A percentile compares a stretch with the other conserved stretches of the same genome.
Evolutionary conservation across 2,113 vertebrate genomes (phyloP).

Genomic region (Cyphomyrus discorhynchus): DNA sequence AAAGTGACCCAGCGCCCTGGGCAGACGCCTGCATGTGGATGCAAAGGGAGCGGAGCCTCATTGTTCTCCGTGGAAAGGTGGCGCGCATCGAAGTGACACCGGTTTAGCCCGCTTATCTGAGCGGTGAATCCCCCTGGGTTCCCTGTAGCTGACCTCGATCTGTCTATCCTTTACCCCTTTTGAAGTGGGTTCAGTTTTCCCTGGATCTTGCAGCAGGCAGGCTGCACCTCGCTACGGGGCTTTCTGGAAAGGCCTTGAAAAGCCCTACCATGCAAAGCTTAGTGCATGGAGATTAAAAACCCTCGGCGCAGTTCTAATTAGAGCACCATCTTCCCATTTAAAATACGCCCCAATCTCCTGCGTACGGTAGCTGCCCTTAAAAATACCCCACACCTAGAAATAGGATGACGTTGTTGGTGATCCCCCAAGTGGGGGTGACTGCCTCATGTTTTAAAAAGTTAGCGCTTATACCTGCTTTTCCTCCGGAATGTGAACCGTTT

Average conservation of each 20-base stretch:
- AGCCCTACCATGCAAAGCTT: background rate
- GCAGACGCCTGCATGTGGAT: background rate
- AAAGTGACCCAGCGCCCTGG: background rate
- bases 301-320: background rate
- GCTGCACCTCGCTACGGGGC: background rate
- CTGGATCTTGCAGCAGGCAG: background rate
- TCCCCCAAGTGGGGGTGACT: background rate
- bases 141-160: background rate
- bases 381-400: background rate
- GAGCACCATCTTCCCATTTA: background rate
- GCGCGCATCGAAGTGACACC: background rate
- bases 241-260: background rate
- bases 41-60: background rate
- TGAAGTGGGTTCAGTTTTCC: background rate
- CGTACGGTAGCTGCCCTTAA: background rate
- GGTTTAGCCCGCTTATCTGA: background rate
- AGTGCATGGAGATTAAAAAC: background rate
- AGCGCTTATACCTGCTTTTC: background rate
- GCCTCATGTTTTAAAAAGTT: background rate
- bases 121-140: background rate
- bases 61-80: background rate
- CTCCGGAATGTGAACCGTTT: background rate
- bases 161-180: background rate
- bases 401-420: background rate
- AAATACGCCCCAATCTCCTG: background rate